These are phyloP conservation scores for Asarcornis scutulata DNA, from an alignment of 2,113 vertebrate species.

Conservation along the genomic window DNA sequence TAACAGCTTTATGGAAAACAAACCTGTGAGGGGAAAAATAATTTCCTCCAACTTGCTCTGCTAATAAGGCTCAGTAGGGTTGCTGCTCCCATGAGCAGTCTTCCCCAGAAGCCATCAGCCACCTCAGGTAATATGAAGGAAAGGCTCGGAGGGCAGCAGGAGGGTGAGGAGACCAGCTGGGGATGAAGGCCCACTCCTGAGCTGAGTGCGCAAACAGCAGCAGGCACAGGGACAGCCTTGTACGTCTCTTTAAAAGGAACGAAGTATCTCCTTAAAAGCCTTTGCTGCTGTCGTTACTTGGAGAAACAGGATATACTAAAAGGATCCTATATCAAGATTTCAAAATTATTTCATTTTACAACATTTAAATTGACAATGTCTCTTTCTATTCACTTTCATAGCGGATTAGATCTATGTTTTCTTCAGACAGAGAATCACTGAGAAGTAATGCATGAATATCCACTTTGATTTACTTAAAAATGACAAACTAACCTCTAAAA, in stretches of 20 bases:
- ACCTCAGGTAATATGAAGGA: too few relatives aligned
- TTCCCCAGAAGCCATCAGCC: background rate
- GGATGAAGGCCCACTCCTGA: background rate
- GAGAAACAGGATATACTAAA: background rate
- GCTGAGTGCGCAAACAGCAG: background rate
- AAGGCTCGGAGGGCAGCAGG: too few relatives aligned
- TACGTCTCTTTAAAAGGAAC: background rate
- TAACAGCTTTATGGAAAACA: background rate
- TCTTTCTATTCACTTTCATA: background rate
- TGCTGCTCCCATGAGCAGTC: background rate
- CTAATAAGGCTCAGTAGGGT: background rate
- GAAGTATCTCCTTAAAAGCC: background rate
- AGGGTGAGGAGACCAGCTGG: background rate
- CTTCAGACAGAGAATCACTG: background rate
- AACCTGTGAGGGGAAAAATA: background rate
- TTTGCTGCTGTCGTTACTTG: background rate
- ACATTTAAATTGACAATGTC: conserved; percentile 42
- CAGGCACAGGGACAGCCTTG: background rate
- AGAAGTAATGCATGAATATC: conserved; percentile 3
- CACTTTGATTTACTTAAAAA: conserved; percentile 37
- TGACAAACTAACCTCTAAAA: conserved; percentile 16
- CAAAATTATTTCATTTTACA: conserved; percentile 2
- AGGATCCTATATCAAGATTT: background rate
- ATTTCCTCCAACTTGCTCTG: background rate
- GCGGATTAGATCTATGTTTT: background rate